Base-by-base conservation (phyloP, 1,140 invertebrate species). In the Drosophila persimilis region DNA sequence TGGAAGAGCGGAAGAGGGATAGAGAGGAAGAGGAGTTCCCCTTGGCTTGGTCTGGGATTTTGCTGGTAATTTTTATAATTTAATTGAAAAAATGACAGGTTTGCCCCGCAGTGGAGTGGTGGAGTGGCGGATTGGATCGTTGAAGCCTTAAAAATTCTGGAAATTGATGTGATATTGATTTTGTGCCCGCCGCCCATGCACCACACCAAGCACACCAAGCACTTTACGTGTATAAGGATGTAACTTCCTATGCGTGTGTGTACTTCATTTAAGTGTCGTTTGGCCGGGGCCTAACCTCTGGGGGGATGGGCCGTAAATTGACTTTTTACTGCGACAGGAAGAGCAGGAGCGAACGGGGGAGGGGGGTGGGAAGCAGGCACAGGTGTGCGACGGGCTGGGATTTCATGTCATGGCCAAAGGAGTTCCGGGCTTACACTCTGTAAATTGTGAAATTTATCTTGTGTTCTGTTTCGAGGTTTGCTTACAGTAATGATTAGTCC, bases 51-150 rank as follows among this genome's bases (percentile, higher is more conserved):
- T 46, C 24, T 24, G 31, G 59, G 35, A 39, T 39, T 39, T 39
- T 39, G 41, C 43, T 31, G 61, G 62, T 75, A 67, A 78, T 88
- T 78, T 81, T 81, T 86, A 83, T 86, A 81, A 86, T 81, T 86
- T 88, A 86, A 86, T 86, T 86, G 81, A 78, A 77, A 86, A 86
- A 78, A 62, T 86, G 71, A 83, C 71, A 78, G 63, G 74, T 53
- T 73, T 74, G 59, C 69, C 56, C 35, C 35, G 4, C 3, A 39
- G 35, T 39, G 35, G 11, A 39, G 35, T 39, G 29, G 60, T 29
- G 29, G 6, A 29, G 29, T 29, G 29, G 24, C 5, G 24, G 24
- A 20, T 20, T 29, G 26, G 24, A 22, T 47, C 44, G 7, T 59
- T 59, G 74, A 85, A 85, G 70, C 83, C 81, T 52, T 81, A 75